Conservation (phyloP, 53 echinoderm and acorn worm genomes). For the Paelopatides confundens region DNA sequence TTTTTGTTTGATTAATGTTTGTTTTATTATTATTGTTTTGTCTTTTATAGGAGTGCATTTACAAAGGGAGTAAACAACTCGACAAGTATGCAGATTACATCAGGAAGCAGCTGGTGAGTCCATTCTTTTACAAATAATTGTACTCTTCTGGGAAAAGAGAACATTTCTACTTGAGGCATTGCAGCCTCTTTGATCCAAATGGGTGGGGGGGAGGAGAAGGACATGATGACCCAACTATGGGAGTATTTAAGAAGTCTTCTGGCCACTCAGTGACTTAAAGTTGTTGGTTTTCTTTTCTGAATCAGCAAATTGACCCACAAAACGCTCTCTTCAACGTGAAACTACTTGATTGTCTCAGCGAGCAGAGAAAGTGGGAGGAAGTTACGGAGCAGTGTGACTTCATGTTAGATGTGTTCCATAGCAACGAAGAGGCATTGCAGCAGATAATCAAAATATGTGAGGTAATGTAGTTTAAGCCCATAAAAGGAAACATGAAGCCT, state of each 20-base stretch:
- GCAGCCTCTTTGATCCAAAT: too few species aligned
- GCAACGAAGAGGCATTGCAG: conserved; percentile 75
- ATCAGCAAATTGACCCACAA: conserved; percentile 60
- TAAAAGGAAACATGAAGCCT: neutral
- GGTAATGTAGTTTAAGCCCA: conserved; percentile 42
- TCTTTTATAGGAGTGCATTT: conserved; percentile 81
- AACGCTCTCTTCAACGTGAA: conserved; percentile 73
- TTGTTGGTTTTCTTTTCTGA: neutral
- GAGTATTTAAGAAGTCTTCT: too few species aligned
- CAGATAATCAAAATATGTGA: conserved; percentile 65
- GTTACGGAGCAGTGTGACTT: conserved; percentile 64
- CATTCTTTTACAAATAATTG: neutral
- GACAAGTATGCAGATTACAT: conserved; percentile 72
- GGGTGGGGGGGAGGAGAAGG: too few species aligned
- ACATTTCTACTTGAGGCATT: too few species aligned
- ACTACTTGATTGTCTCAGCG: conserved; percentile 62
- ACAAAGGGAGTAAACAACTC: conserved; percentile 63
- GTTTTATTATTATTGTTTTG: too few species aligned
- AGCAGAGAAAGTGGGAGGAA: conserved; percentile 62
- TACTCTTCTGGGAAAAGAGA: too few species aligned
- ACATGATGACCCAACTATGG: too few species aligned
- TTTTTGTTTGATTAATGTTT: too few species aligned
- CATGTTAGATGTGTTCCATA: conserved; percentile 66
- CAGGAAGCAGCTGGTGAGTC: conserved; percentile 78
- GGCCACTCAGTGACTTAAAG: too few species aligned